Evolutionary conservation across 2,888 invertebrate species (phyloP).

Genomic region (Eudasyphora cyanicolor): DNA sequence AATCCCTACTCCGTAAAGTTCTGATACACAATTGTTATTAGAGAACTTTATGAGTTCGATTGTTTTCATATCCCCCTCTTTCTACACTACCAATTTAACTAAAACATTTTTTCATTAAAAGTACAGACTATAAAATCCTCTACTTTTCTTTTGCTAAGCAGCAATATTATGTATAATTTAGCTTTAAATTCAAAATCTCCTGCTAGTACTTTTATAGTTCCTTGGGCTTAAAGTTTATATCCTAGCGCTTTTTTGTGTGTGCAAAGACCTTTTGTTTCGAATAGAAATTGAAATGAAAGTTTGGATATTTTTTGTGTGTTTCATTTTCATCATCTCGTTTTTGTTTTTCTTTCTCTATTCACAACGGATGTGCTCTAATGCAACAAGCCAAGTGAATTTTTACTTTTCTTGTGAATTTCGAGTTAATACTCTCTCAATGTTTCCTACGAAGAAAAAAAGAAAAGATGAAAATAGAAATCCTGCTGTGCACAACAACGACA

Average conservation of each 20-base stretch:
- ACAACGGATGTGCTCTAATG: neutral
- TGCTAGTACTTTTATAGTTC: conserved; percentile 54
- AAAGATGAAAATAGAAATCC: conserved; percentile 4
- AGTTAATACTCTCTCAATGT: neutral
- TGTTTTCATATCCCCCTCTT: too few species aligned
- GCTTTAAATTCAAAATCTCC: conserved; percentile 51
- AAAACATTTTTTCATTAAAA: conserved; percentile 29
- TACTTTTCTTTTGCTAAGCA: too few species aligned
- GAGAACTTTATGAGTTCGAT: too few species aligned
- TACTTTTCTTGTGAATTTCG: conserved; percentile 30
- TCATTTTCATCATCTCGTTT: conserved; percentile 23
- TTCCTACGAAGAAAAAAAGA: neutral
- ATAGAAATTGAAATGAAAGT: conserved; percentile 59
- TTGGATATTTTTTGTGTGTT: conserved; percentile 33
- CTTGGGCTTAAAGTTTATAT: conserved; percentile 41
- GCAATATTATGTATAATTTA: conserved; percentile 22
- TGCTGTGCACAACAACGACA: conserved; percentile 10
- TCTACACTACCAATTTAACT: neutral
- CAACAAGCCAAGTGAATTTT: conserved; percentile 21
- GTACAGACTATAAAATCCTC: conserved; percentile 16
- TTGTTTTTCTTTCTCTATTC: neutral
- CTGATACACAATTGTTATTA: too few species aligned
- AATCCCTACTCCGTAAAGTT: too few species aligned
- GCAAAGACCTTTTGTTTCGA: conserved; percentile 49
- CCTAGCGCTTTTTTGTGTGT: conserved; percentile 32